Percentiles rank a stretch among this genome's conserved stretches.
Conservation (phyloP, 2,888 invertebrate species). For the Sarcophaga caerulescens region DNA sequence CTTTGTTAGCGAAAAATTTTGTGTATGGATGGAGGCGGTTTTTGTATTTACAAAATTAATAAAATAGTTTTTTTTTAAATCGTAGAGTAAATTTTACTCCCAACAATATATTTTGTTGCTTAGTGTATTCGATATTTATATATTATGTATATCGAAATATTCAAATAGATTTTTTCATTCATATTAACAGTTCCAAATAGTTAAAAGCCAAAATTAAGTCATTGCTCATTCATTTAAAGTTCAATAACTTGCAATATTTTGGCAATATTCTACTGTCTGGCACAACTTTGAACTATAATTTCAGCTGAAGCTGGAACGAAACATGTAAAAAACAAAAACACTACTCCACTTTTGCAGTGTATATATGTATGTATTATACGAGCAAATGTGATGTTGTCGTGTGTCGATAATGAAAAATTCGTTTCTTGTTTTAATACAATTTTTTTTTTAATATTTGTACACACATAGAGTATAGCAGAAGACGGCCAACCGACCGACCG, state of each 20-base stretch:
- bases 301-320: not conserved
- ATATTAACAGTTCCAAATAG: too few species aligned
- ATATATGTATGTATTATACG: not conserved
- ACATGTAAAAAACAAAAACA: not conserved
- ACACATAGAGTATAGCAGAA: not conserved
- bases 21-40: too few species aligned
- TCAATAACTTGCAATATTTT: constrained; percentile 30
- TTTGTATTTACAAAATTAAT: too few species aligned
- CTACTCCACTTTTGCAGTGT: not conserved
- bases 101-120: too few species aligned
- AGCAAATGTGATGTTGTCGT: not conserved
- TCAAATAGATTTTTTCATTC: too few species aligned
- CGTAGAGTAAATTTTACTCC: too few species aligned
- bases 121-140: too few species aligned
- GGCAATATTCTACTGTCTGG: constrained; percentile 25
- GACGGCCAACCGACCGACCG: not conserved
- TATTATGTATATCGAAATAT: too few species aligned
- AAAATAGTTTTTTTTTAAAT: too few species aligned
- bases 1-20: too few species aligned
- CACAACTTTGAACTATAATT: constrained; percentile 9
- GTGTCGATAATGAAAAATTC: constrained; percentile 20
- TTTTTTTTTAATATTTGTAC: not conserved
- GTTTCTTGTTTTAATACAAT: constrained; percentile 21
- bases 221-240: not conserved
- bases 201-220: too few species aligned